Evolutionary conservation across 2,797 vertebrate genomes (phyloP), one percentile per base, ranked within the genome.

Genomic region (Orientallactaga sibirica): DNA sequence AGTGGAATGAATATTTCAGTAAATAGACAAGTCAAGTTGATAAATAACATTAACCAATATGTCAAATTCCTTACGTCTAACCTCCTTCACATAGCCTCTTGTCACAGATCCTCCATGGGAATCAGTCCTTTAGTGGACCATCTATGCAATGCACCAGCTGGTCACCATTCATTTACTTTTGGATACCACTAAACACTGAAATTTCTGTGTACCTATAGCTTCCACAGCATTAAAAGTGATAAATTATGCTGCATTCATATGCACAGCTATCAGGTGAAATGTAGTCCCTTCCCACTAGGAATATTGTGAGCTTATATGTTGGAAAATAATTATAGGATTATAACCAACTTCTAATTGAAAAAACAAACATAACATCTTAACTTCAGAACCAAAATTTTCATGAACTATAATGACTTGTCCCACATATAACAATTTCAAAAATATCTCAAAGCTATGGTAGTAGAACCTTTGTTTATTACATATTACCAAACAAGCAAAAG

Each of bases 1-100:
- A 10, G 68, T 84, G 70, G 12, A 80, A 85, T 37, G 14, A 33
- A 16, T 70, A 24, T 20, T 55, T 62, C 61, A 9, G 27, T 73
- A 37, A 86, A 62, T 74, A 67, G 18, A 66, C 27, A 16, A 81
- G 25, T 29, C 25, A 81, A 18, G 22, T 37, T 55, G 7, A 27
- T 4, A 41, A 1, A 1, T 27, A 58, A 41, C 25, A 0, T 37
- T 0, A 14, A 37, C 33, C 9, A 27, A 29, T 29, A 16, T 9
- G 37, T 37, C 48, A 73, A 37, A 37, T 15, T 27, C 58, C 52
- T 85, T 71, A 41, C 20, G 24, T 15, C 11, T 70, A 3, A 27
- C 2, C 22, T 64, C 22, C 3, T 75, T 1, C 20, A 27, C 2
- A 78, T 82, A 11, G 25, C 18, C 10, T n/a, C 67, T 43, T 6